phyloP scores from a whole-genome alignment of 2,888 invertebrate species.

The Eupithecia tripunctaria region DNA sequence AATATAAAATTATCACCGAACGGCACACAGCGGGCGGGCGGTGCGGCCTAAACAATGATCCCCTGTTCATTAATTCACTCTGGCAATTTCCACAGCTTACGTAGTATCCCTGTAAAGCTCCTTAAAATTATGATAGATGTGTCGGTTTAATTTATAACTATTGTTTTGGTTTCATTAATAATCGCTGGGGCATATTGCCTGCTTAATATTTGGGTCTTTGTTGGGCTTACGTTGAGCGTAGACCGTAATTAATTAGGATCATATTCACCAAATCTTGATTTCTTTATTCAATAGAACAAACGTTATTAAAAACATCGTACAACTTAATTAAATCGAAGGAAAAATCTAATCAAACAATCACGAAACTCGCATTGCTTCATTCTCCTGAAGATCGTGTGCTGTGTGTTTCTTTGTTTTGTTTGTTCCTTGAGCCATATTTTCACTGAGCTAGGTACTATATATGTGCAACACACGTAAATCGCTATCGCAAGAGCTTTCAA shows the following conservation, averaged over 20 bases:
- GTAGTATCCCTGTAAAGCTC: conserved; percentile 41
- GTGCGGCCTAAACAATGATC: conserved; percentile 30
- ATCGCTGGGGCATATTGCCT: conserved; percentile 23
- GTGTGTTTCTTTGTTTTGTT: no score
- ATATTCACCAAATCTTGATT: neutral
- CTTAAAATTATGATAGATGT: conserved; percentile 45
- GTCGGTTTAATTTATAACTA: conserved; percentile 36
- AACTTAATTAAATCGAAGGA: neutral
- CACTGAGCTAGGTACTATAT: neutral
- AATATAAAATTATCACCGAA: conserved; percentile 35
- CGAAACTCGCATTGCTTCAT: neutral
- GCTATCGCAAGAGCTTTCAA: neutral
- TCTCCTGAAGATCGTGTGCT: neutral
- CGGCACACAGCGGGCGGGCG: conserved; percentile 15
- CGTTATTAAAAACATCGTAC: neutral
- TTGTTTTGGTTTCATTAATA: conserved; percentile 31
- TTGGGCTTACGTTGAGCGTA: neutral
- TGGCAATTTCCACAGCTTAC: conserved; percentile 40
- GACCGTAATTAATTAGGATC: neutral
- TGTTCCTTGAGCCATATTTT: neutral
- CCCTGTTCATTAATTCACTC: conserved; percentile 40
- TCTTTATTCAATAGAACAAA: neutral
- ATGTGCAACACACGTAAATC: neutral
- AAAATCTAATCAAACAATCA: neutral
- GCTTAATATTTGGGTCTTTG: conserved; percentile 7